phyloP scores from a whole-genome alignment of 2,113 vertebrate species.

The Lonchura striata region DNA sequence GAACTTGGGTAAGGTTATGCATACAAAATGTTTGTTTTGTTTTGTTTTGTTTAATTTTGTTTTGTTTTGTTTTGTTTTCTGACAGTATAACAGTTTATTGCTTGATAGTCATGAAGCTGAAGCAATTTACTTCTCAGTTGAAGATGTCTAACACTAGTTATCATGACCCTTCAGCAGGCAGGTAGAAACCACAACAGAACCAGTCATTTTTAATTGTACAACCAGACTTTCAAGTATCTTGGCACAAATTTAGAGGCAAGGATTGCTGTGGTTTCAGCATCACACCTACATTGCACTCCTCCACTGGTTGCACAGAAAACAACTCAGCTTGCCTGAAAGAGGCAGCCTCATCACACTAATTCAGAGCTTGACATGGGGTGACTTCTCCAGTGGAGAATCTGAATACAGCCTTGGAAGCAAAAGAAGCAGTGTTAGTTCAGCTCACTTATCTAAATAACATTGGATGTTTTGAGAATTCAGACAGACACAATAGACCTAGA shows the following conservation, averaged over 20 bases:
- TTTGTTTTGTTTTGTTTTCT: too few relatives aligned
- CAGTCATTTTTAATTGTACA: rapidly evolving
- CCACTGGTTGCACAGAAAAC: background rate
- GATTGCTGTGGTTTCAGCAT: background rate
- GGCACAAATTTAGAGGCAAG: background rate
- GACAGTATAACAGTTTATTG: background rate
- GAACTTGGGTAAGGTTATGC: background rate
- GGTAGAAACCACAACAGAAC: background rate
- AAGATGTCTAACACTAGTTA: background rate
- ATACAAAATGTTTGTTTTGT: background rate
- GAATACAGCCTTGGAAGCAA: background rate
- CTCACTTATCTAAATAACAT: background rate
- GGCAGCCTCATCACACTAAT: background rate
- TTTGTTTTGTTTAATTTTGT: too few relatives aligned
- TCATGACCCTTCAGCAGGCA: background rate
- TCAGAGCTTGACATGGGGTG: background rate
- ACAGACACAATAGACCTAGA: background rate
- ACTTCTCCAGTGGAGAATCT: background rate
- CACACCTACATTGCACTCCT: background rate
- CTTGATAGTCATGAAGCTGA: background rate
- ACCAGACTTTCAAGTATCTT: background rate
- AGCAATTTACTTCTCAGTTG: background rate
- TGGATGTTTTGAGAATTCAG: background rate
- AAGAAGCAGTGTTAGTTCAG: background rate
- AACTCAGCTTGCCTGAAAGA: background rate